Evolutionary conservation across 2,888 invertebrate genomes (phyloP).

Genomic region (Hymenopus coronatus): DNA sequence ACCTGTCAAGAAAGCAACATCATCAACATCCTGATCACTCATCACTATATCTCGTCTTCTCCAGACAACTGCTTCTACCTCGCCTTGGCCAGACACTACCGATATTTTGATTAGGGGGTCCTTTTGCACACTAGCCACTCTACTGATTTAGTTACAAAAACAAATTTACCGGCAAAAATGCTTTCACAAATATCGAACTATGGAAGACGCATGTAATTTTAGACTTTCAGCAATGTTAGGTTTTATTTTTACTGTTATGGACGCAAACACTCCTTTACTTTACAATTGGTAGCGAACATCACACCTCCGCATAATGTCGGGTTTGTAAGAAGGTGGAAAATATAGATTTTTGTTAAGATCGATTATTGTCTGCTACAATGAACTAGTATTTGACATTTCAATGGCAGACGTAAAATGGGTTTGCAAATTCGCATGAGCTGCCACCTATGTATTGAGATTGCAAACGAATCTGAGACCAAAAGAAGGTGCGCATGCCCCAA

Average conservation of each 20-base stretch:
- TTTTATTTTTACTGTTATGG: neutral
- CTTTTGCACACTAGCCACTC: slow-evolving; percentile 36
- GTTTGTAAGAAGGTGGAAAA: neutral
- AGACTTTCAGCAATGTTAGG: neutral
- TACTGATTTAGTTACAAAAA: slow-evolving; percentile 18
- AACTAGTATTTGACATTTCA: slow-evolving; percentile 8
- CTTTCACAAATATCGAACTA: neutral
- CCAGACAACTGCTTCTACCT: slow-evolving; percentile 52
- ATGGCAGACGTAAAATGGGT: neutral
- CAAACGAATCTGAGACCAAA: neutral
- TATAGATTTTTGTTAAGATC: neutral
- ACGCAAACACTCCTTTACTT: slow-evolving; percentile 7
- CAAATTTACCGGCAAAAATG: slow-evolving; percentile 1
- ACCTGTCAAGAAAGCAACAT: slow-evolving; percentile 91
- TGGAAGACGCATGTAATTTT: slow-evolving; percentile 4
- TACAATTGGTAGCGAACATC: neutral
- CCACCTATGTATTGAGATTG: neutral
- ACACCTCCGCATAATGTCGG: neutral
- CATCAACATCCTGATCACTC: slow-evolving; percentile 90
- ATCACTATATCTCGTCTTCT: slow-evolving; percentile 50
- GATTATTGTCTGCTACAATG: neutral
- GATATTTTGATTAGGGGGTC: slow-evolving; percentile 50
- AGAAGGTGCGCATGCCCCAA: slow-evolving; percentile 1
- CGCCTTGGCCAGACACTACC: slow-evolving; percentile 49
- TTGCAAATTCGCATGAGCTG: neutral